Conservation (phyloP, 2,888 invertebrate genomes). For the Perizoma affinitatum region DNA sequence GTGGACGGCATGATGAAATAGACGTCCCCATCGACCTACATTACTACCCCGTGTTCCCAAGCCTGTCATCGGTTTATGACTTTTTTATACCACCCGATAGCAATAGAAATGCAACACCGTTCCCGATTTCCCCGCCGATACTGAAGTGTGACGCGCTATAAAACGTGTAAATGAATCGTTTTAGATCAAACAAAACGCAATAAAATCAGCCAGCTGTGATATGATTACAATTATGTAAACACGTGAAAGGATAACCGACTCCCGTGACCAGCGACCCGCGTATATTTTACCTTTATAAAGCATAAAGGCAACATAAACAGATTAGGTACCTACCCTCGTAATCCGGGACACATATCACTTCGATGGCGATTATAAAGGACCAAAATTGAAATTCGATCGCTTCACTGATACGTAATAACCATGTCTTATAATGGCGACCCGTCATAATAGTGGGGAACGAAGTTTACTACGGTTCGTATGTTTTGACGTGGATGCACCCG, state of each 20-base stretch:
- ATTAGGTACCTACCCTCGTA: slow-evolving; percentile 32
- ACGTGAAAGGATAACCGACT: slow-evolving; percentile 29
- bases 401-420: slow-evolving; percentile 63
- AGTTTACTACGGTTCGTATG: slow-evolving; percentile 43
- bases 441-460: slow-evolving; percentile 62
- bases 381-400: slow-evolving; percentile 54
- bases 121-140: slow-evolving; percentile 70
- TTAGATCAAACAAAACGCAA: slow-evolving; percentile 51
- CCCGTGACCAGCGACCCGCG: slow-evolving; percentile 22
- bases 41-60: slow-evolving; percentile 76
- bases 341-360: slow-evolving; percentile 33
- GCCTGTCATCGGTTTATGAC: slow-evolving; percentile 79
- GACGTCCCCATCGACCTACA: slow-evolving; percentile 67
- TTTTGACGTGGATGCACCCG: slow-evolving; percentile 20
- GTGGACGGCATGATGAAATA: slow-evolving; percentile 73
- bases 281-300: slow-evolving; percentile 6
- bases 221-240: slow-evolving; percentile 33
- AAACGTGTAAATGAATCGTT: slow-evolving; percentile 62
- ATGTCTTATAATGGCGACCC: slow-evolving; percentile 63
- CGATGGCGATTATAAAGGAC: slow-evolving; percentile 48
- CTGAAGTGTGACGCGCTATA: slow-evolving; percentile 58
- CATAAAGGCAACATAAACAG: slow-evolving; percentile 28
- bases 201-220: slow-evolving; percentile 43
- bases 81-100: slow-evolving; percentile 79
- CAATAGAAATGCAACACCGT: slow-evolving; percentile 77